Conservation (phyloP, 37 sponge, comb jelly and placozoan genomes). For the Spongilla lacustris region DNA sequence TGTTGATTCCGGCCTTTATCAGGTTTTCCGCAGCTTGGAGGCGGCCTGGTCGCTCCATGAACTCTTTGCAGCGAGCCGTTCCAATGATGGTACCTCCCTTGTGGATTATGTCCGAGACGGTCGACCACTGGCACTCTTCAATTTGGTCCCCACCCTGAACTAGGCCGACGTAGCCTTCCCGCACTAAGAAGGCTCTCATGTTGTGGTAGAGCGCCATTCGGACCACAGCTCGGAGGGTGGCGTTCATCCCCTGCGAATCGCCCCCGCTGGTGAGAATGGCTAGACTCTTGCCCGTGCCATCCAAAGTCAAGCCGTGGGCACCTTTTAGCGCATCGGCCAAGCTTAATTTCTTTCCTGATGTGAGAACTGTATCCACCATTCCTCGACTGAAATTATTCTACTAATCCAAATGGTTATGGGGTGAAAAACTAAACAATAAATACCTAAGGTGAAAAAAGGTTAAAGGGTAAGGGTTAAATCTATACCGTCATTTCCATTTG, state of each 20-base stretch:
- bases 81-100: slow-evolving; percentile 86
- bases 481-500: too few relatives aligned
- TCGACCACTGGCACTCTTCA: slow-evolving; percentile 66
- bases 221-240: slow-evolving; percentile 79
- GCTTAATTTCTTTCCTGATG: too few relatives aligned
- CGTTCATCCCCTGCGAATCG: slow-evolving; percentile 92
- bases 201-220: slow-evolving; percentile 71
- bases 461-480: too few relatives aligned
- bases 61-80: slow-evolving; percentile 86
- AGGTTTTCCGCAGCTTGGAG: slow-evolving; percentile 80
- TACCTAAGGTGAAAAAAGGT: too few relatives aligned
- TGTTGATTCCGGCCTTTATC: slow-evolving; percentile 65
- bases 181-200: slow-evolving; percentile 61
- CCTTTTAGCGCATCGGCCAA: too few relatives aligned
- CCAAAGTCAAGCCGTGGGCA: too few relatives aligned
- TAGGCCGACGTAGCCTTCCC: slow-evolving; percentile 87
- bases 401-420: too few relatives aligned
- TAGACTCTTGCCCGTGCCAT: slow-evolving; percentile 19
- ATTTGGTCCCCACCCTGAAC: slow-evolving; percentile 78
- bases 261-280: slow-evolving; percentile 88
- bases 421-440: too few relatives aligned
- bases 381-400: too few relatives aligned
- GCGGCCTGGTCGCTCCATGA: slow-evolving; percentile 68
- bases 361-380: too few relatives aligned
- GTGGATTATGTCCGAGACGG: slow-evolving; percentile 80